phyloP scores from a whole-genome alignment of 2,113 vertebrate genomes.

The Columba janthina region DNA sequence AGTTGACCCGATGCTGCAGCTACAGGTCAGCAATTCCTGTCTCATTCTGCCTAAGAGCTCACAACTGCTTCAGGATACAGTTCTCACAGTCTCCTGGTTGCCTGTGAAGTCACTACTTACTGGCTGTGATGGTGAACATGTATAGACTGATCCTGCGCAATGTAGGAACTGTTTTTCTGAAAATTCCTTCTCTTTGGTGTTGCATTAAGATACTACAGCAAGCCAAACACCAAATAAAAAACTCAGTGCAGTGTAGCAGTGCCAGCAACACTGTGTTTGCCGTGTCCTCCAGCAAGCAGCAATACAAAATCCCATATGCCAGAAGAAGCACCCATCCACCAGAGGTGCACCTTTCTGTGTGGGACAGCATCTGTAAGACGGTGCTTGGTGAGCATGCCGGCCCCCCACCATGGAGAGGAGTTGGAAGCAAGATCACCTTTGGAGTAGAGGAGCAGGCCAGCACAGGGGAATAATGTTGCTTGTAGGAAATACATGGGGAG shows the following conservation, averaged over 20 bases:
- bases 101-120: not conserved
- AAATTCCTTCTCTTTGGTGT: not conserved
- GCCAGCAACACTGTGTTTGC: not conserved
- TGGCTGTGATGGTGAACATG: not conserved
- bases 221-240: not conserved
- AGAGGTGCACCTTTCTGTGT: not conserved
- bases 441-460: not conserved
- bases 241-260: not conserved
- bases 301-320: not conserved
- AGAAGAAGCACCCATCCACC: not conserved
- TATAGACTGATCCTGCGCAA: not conserved
- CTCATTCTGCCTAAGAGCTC: not conserved
- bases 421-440: rapidly evolving
- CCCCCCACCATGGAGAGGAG: not conserved
- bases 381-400: not conserved
- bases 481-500: not conserved
- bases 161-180: not conserved
- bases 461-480: not conserved
- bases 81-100: not conserved
- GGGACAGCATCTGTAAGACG: not conserved
- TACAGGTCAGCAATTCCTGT: not conserved
- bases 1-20: not conserved
- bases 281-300: not conserved
- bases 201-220: not conserved
- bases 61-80: not conserved